Percentiles rank a stretch among this genome's conserved stretches.
Conservation (phyloP, 2,113 vertebrate genomes). For the Plectropomus leopardus region DNA sequence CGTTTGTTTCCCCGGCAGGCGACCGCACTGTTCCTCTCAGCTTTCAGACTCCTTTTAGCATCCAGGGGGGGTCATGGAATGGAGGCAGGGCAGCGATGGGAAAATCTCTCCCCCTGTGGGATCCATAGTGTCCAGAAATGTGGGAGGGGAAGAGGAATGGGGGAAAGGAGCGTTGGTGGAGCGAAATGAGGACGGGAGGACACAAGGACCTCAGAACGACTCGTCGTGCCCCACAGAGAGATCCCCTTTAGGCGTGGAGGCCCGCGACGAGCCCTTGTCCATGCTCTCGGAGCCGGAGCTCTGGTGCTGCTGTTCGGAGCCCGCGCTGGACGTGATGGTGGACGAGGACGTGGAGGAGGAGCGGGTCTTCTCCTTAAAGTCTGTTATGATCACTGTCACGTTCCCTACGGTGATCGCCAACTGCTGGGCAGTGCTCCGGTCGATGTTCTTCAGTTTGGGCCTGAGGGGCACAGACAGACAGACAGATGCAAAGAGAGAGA, state of each 20-base stretch:
- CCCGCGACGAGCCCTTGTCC: constrained; percentile 98
- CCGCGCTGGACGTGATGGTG: constrained; percentile 97
- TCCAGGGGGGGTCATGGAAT: constrained; percentile 56
- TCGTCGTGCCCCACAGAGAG: constrained; percentile 96
- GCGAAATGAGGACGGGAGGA: constrained; percentile 71
- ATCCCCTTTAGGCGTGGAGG: constrained; percentile 98
- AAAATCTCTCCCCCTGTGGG: constrained; percentile 63
- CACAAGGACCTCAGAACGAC: constrained; percentile 92
- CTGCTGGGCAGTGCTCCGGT: constrained; percentile 98
- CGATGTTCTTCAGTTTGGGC: constrained; percentile 98
- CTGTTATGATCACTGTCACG: constrained; percentile 99
- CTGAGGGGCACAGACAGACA: constrained; percentile 71
- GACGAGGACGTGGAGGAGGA: constrained; percentile 98
- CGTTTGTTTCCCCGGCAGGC: constrained; percentile 40
- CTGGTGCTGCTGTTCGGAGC: constrained; percentile 99
- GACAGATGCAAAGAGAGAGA: not conserved
- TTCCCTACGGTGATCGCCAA: constrained; percentile 98
- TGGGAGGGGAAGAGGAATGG: constrained; percentile 26
- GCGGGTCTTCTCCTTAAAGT: constrained; percentile 99
- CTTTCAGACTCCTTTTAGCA: constrained; percentile 72
- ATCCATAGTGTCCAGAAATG: constrained; percentile 74
- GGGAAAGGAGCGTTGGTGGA: constrained; percentile 60
- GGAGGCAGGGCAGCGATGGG: constrained; percentile 67
- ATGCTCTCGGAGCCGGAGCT: constrained; percentile 99
- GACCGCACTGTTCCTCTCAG: constrained; percentile 72